A percentile compares a stretch with the other conserved stretches of the same genome.
Evolutionary conservation across 2,113 vertebrate species (phyloP).

Genomic region (Myiozetetes cayanensis): DNA sequence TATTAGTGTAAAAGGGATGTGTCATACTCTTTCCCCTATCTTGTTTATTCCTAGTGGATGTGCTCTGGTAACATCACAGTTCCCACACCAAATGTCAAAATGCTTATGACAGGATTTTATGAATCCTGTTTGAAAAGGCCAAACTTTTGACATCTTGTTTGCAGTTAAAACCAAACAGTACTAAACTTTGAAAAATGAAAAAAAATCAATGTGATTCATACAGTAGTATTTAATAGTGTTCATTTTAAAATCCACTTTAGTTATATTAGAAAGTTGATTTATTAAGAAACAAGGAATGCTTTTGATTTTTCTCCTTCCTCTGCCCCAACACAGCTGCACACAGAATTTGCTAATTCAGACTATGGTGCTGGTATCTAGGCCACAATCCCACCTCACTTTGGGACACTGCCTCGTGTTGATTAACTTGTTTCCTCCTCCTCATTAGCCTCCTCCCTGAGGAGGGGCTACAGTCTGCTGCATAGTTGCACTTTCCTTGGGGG

Average conservation of each 20-base stretch:
- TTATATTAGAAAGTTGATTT: neutral
- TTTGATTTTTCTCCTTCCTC: neutral
- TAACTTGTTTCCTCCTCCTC: neutral
- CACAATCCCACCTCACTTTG: neutral
- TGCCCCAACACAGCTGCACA: neutral
- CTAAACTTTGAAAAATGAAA: neutral
- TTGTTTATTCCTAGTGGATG: conserved; percentile 67
- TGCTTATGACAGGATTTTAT: conserved; percentile 25
- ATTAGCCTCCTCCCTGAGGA: neutral
- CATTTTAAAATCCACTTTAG: neutral
- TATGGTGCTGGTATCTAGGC: neutral
- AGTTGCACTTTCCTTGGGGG: neutral
- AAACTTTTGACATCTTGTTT: conserved; percentile 23
- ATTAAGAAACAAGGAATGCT: neutral
- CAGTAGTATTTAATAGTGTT: neutral
- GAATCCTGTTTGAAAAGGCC: conserved; percentile 11
- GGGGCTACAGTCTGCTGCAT: neutral
- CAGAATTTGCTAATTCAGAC: neutral
- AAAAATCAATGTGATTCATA: neutral
- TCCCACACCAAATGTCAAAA: conserved; percentile 69
- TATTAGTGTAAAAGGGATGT: conserved; percentile 48
- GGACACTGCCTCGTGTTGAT: neutral
- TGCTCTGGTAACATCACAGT: conserved; percentile 47
- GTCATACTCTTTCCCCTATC: conserved; percentile 33
- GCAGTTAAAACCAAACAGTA: neutral